Conservation (phyloP, 2,888 invertebrate genomes). For the Sphinx pinastri region DNA sequence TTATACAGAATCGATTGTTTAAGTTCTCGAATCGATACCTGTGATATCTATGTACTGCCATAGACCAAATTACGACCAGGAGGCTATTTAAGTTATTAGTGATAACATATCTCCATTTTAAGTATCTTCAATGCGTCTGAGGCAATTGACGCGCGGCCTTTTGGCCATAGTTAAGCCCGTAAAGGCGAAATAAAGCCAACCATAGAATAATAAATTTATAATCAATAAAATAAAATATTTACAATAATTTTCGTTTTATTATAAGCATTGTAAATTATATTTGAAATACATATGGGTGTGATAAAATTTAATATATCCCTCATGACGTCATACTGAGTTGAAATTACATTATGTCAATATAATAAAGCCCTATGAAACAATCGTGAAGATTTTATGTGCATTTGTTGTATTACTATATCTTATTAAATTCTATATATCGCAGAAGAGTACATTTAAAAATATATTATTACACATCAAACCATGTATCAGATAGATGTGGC, state of each 20-base stretch:
- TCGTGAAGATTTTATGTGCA: no score
- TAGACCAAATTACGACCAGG: neutral
- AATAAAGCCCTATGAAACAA: no score
- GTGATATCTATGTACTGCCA: neutral
- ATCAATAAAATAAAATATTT: conserved; percentile 19
- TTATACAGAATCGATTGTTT: neutral
- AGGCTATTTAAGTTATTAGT: neutral
- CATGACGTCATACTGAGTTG: no score
- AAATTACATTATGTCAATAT: no score
- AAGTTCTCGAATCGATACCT: neutral
- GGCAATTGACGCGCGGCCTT: conserved; percentile 19
- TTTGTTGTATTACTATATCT: no score
- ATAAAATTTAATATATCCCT: neutral
- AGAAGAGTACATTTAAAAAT: no score
- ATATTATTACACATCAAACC: no score
- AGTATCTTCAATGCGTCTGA: neutral
- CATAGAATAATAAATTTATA: neutral
- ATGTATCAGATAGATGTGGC: no score
- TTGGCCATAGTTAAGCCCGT: neutral
- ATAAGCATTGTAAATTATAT: neutral
- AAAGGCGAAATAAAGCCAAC: conserved; percentile 34
- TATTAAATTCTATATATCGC: no score
- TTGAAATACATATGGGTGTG: neutral
- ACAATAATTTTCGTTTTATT: neutral
- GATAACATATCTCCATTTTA: neutral